phyloP scores from a whole-genome alignment of 2,888 invertebrate genomes.

The Caenorhabditis japonica region DNA sequence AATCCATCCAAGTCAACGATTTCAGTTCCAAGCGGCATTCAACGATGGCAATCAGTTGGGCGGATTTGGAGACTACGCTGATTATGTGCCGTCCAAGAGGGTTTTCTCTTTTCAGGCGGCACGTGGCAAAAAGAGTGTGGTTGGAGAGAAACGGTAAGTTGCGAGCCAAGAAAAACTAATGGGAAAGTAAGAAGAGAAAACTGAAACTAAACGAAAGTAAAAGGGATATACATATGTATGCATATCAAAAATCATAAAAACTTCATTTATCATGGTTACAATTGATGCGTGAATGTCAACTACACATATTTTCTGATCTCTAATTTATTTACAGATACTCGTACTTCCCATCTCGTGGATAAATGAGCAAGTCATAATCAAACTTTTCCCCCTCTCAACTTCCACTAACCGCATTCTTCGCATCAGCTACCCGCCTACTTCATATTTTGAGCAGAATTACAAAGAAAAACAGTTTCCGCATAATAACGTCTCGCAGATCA shows the following conservation, averaged over 20 bases:
- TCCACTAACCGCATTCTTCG: neutral
- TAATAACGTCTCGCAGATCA: too few relatives aligned
- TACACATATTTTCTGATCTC: too few relatives aligned
- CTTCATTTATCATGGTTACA: conserved; percentile 3
- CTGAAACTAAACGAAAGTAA: neutral
- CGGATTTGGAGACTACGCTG: conserved; percentile 22
- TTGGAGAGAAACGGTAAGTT: conserved; percentile 44
- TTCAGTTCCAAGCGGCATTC: conserved; percentile 35
- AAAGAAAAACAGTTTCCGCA: conserved; percentile 11
- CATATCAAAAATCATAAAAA: conserved; percentile 36
- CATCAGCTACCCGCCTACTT: conserved; percentile 4
- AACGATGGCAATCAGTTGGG: conserved; percentile 24
- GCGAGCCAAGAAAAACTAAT: neutral
- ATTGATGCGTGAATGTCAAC: conserved; percentile 32
- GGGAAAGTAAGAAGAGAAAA: neutral
- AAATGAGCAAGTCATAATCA: neutral
- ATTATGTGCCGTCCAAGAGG: conserved; percentile 34
- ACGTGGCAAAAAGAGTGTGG: conserved; percentile 49
- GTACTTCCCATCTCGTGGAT: conserved; percentile 56
- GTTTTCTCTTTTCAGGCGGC: conserved; percentile 54
- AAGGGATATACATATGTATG: conserved; percentile 1
- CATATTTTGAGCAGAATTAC: conserved; percentile 19
- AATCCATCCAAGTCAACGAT: too few relatives aligned
- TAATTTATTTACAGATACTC: conserved; percentile 52
- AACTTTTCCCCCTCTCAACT: neutral